These are phyloP conservation scores for Serinus canaria DNA, from an alignment of 2,113 vertebrate genomes.

Conservation along the genomic window DNA sequence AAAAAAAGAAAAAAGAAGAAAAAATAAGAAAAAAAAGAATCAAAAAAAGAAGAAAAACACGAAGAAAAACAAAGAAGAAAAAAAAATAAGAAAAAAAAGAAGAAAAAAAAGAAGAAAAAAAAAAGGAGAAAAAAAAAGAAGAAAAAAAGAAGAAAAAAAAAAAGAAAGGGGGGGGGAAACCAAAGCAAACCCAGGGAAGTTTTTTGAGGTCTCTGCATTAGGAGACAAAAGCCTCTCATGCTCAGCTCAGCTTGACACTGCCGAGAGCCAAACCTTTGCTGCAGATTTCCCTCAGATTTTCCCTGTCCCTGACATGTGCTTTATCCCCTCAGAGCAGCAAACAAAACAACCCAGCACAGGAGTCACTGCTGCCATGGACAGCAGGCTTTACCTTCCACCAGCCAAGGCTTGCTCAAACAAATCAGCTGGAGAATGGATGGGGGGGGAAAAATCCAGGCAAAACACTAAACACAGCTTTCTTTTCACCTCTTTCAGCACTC, in stretches of 20 bases:
- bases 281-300: conserved; percentile 13
- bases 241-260: neutral
- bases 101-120: too few relatives aligned
- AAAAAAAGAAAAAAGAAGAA: too few relatives aligned
- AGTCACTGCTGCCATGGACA: conserved; percentile 12
- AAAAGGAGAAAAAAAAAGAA: too few relatives aligned
- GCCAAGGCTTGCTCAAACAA: neutral
- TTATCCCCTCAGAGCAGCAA: conserved; percentile 11
- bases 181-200: conserved; percentile 3
- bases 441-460: neutral
- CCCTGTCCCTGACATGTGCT: conserved; percentile 51
- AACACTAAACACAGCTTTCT: conserved; percentile 7
- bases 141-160: neutral
- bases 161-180: neutral
- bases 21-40: too few relatives aligned
- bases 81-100: too few relatives aligned
- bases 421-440: neutral
- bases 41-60: neutral
- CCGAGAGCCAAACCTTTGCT: neutral
- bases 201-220: neutral
- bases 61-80: neutral
- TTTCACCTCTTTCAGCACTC: neutral
- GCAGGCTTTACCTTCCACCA: neutral
- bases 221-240: neutral
- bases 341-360: neutral